Evolutionary conservation across 2,797 vertebrate genomes (phyloP).

Genomic region (Lemur catta): DNA sequence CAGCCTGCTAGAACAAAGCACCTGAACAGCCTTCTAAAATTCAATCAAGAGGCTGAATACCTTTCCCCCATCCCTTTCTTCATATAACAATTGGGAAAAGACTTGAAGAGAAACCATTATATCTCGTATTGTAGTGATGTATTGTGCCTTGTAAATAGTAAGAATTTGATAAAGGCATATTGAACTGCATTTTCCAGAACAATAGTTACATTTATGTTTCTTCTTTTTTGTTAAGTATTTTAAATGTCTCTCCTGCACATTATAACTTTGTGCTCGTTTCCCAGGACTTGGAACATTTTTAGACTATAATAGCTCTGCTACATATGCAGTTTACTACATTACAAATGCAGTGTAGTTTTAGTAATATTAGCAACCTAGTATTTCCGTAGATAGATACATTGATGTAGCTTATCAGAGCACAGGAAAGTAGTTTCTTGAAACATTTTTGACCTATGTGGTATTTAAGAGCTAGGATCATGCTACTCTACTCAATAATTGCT

Average conservation of each 20-base stretch:
- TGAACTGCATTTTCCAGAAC: not conserved
- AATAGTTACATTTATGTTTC: not conserved
- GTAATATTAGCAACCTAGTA: not conserved
- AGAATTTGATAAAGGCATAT: constrained; percentile 7
- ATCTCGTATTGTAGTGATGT: not conserved
- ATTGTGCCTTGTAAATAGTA: not conserved
- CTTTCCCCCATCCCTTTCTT: not conserved
- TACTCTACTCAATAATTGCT: not conserved
- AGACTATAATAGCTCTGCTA: not conserved
- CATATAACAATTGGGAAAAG: not conserved
- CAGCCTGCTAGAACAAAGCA: not conserved
- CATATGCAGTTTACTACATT: not conserved
- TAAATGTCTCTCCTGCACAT: not conserved
- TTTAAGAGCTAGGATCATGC: not conserved
- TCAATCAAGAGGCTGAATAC: not conserved
- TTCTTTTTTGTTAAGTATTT: not conserved
- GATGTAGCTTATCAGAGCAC: not conserved
- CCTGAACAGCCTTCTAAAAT: not conserved
- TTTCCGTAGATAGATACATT: not conserved
- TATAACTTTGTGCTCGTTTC: not conserved
- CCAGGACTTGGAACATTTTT: not conserved
- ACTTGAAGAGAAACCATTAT: not conserved
- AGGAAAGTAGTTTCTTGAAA: not conserved
- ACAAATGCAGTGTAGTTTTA: not conserved
- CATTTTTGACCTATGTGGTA: not conserved